Conservation (phyloP, 2,113 vertebrate genomes). For the Odobenus rosmarus region DNA sequence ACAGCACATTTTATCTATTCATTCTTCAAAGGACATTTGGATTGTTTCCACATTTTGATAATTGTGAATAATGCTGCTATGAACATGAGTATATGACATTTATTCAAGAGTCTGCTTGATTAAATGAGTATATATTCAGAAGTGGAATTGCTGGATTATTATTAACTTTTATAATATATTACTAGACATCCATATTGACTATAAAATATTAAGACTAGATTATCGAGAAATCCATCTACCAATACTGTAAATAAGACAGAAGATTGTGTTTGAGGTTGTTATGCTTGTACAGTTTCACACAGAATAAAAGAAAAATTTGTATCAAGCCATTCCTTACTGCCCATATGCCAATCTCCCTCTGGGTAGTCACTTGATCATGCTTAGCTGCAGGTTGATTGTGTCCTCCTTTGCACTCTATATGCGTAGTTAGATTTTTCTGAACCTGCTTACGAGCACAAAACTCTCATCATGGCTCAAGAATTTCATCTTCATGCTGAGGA, state of each 20-base stretch:
- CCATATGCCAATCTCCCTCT: not conserved
- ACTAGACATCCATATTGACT: not conserved
- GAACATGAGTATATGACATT: not conserved
- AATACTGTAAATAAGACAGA: not conserved
- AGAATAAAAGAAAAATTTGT: not conserved
- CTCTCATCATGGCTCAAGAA: not conserved
- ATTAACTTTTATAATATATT: not conserved
- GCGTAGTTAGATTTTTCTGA: too few species aligned
- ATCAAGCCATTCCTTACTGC: not conserved
- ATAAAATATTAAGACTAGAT: not conserved
- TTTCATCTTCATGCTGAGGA: not conserved
- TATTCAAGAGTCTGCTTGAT: not conserved
- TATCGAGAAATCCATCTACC: not conserved
- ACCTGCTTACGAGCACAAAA: not conserved
- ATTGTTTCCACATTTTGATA: not conserved
- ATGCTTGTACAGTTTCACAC: not conserved
- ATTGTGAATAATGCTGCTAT: not conserved
- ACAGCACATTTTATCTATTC: not conserved
- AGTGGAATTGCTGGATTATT: not conserved
- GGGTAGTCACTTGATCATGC: too few species aligned
- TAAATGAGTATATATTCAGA: not conserved
- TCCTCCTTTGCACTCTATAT: fast-evolving
- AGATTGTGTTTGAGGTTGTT: not conserved
- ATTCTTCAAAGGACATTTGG: not conserved
- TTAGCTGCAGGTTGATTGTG: not conserved